Evolutionary conservation across 2,888 invertebrate species (phyloP).

Genomic region (Lepidonotus clava): DNA sequence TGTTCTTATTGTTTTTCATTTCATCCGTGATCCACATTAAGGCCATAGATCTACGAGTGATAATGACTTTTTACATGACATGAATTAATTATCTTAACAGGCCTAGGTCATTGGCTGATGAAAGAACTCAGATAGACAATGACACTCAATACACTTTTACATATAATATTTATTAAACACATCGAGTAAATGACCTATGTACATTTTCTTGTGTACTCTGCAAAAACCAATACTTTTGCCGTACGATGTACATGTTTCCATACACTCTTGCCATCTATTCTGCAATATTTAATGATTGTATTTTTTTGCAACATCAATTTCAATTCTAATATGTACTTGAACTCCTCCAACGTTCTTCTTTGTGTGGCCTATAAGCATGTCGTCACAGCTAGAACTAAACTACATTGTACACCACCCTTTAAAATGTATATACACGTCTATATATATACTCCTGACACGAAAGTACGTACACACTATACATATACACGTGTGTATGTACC

Average conservation of each 20-base stretch:
- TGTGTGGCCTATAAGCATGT: slow-evolving; percentile 23
- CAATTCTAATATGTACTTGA: slow-evolving; percentile 45
- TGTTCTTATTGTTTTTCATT: too few relatives aligned
- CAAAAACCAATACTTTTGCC: slow-evolving; percentile 46
- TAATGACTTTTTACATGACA: too few relatives aligned
- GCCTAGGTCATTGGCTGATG: not conserved
- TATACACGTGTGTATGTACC: slow-evolving; percentile 27
- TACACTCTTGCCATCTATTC: slow-evolving; percentile 21
- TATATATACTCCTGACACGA: slow-evolving; percentile 42
- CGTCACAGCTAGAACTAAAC: slow-evolving; percentile 40
- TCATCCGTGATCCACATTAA: too few relatives aligned
- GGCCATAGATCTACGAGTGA: too few relatives aligned
- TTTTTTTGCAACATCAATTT: slow-evolving; percentile 51
- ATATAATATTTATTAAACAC: slow-evolving; percentile 54
- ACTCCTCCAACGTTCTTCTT: not conserved
- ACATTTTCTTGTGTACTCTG: slow-evolving; percentile 35
- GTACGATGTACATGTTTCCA: slow-evolving; percentile 17
- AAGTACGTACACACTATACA: not conserved
- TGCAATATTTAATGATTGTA: not conserved
- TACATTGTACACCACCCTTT: slow-evolving; percentile 46
- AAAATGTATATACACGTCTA: slow-evolving; percentile 29
- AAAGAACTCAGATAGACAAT: slow-evolving; percentile 1
- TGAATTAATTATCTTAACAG: too few relatives aligned
- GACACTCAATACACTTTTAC: slow-evolving; percentile 48
- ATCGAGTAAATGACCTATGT: slow-evolving; percentile 50